Conservation (phyloP, 1,140 invertebrate genomes). For the Pteromalus puparum region DNA sequence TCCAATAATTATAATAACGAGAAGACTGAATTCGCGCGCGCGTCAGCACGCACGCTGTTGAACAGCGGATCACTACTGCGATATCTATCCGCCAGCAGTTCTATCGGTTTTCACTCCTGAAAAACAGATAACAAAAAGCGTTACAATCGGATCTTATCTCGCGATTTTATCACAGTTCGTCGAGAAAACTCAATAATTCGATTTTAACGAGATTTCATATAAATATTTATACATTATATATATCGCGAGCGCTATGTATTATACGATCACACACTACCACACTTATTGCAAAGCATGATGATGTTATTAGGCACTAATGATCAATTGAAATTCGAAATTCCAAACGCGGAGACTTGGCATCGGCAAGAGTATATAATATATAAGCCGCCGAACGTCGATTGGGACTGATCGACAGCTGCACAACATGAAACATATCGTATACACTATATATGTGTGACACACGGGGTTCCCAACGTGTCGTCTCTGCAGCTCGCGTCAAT, state of each 20-base stretch:
- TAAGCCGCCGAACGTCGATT: not conserved
- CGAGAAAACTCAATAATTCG: conserved; percentile 3
- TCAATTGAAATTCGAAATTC: not conserved
- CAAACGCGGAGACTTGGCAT: not conserved
- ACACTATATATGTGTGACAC: not conserved
- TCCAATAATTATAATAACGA: not conserved
- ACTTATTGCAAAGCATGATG: too few species aligned
- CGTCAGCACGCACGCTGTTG: not conserved
- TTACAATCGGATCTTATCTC: too few species aligned
- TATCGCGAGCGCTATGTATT: not conserved
- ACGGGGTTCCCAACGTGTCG: not conserved
- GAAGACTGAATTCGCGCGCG: not conserved
- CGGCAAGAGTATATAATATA: too few species aligned
- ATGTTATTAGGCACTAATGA: not conserved
- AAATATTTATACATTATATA: too few species aligned
- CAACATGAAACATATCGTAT: not conserved
- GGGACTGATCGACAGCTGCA: not conserved
- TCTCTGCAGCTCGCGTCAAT: not conserved
- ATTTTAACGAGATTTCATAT: not conserved
- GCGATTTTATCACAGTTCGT: too few species aligned
- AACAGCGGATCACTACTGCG: not conserved
- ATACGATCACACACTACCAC: too few species aligned
- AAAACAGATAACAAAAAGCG: conserved; percentile 37
- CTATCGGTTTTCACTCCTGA: conserved; percentile 38
- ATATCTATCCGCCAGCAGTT: not conserved